Conservation (phyloP, 2,797 vertebrate species). For the Sus cebifrons region DNA sequence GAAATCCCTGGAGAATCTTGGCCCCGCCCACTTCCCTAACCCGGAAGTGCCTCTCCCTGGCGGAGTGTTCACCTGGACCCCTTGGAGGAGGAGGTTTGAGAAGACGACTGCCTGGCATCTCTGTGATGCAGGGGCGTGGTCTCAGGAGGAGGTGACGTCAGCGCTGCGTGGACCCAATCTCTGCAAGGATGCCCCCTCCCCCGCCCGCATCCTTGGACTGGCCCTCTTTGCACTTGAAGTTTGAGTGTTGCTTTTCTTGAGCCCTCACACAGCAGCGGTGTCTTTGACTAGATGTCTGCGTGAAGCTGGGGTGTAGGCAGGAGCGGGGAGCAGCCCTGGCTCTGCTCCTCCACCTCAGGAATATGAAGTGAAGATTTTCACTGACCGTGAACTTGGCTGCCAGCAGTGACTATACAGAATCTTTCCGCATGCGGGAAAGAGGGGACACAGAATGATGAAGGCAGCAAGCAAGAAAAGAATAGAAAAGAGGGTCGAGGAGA, state of each 20-base stretch:
- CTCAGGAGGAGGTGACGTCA: neutral
- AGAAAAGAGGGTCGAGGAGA: neutral
- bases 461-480: neutral
- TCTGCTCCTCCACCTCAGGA: neutral
- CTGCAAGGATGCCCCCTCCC: too few relatives aligned
- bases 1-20: neutral
- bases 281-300: neutral
- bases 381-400: neutral
- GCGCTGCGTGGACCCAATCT: fast-evolving
- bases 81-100: neutral
- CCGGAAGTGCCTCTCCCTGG: neutral
- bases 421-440: neutral
- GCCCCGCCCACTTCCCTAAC: neutral
- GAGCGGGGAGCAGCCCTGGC: neutral
- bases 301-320: fast-evolving
- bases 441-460: neutral
- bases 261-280: neutral
- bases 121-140: neutral
- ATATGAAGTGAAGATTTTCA: neutral
- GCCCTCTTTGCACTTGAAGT: too few relatives aligned
- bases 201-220: neutral
- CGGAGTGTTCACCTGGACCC: neutral
- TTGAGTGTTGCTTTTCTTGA: neutral
- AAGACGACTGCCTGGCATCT: fast-evolving
- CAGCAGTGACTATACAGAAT: neutral